Conservation (phyloP, 2,888 invertebrate species). For the Protonemura montana region DNA sequence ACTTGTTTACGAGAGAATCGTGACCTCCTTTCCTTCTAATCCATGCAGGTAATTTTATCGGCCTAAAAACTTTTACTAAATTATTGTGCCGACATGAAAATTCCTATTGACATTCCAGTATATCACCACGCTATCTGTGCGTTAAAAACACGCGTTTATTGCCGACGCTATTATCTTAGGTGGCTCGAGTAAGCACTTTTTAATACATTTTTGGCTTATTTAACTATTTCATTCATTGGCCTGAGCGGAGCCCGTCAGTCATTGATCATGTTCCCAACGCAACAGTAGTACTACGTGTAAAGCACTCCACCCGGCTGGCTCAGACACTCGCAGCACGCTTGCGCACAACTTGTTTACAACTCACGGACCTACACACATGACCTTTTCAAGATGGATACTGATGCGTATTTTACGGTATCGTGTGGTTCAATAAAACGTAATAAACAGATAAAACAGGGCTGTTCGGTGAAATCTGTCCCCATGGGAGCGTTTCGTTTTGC, state of each 20-base stretch:
- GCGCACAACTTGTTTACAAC: slow-evolving; percentile 64
- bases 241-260: neutral
- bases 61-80: neutral
- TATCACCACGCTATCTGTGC: neutral
- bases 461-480: slow-evolving; percentile 28
- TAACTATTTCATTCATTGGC: slow-evolving; percentile 23
- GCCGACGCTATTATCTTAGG: neutral
- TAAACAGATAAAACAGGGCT: slow-evolving; percentile 40
- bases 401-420: slow-evolving; percentile 52
- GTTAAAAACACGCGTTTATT: neutral
- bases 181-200: neutral
- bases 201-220: neutral
- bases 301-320: slow-evolving; percentile 12
- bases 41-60: neutral
- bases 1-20: neutral
- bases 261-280: neutral
- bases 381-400: slow-evolving; percentile 56
- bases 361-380: slow-evolving; percentile 54
- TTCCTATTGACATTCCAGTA: neutral
- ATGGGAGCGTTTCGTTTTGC: slow-evolving; percentile 39
- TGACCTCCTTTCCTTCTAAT: slow-evolving; percentile 12
- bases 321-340: slow-evolving; percentile 55
- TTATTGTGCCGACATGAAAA: neutral
- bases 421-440: slow-evolving; percentile 49
- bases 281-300: neutral